Evolutionary conservation across 2,888 invertebrate genomes (phyloP), one percentile per base, ranked within the genome.

Genomic region (Epiblema foenella): DNA sequence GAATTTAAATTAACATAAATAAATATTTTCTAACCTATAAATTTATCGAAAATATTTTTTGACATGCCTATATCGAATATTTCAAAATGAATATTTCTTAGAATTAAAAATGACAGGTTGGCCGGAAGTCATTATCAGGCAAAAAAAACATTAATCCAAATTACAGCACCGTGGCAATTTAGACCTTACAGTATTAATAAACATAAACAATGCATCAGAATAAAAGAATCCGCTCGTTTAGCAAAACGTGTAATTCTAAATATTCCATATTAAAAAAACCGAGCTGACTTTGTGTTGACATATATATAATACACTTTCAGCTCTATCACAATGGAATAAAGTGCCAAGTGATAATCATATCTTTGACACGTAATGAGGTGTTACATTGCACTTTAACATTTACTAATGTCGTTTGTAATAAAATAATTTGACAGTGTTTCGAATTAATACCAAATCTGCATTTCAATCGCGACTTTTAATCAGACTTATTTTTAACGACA

Each of bases 161-260:
- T 17, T 49, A 51, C 57, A 37, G 12, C 57, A 46, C 10, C 24
- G 10, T 46, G 0, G 24, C 29, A 24, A 24, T 24, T 24, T 24
- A 24, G 4, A 24, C 18, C 20, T 51, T 33, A 33, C 9, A 39
- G 10, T 37, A 29, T 10, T 24, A 18, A n/a, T 11, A 37, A 46
- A 42, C 11, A 54, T 29, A 69, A 65, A 69, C 42, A 58, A 52
- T 52, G 51, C 51, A 24, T 70, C 69, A 65, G 18, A 42, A 57
- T 37, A 7, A 51, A 59, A 10, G n/a, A 65, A 59, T 70, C 65
- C 33, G 52, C 65, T 10, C 20, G 46, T 52, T n/a, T 24, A 20
- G 11, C 46, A 54, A 70, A 69, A 70, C 69, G 69, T 59, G 65
- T 9, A 42, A 37, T 52, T 17, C 37, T 20, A 39, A 12, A 59